A percentile compares a stretch with the other conserved stretches of the same genome.
phyloP scores from a whole-genome alignment of 2,797 vertebrate species.

The Channallabes apus region DNA sequence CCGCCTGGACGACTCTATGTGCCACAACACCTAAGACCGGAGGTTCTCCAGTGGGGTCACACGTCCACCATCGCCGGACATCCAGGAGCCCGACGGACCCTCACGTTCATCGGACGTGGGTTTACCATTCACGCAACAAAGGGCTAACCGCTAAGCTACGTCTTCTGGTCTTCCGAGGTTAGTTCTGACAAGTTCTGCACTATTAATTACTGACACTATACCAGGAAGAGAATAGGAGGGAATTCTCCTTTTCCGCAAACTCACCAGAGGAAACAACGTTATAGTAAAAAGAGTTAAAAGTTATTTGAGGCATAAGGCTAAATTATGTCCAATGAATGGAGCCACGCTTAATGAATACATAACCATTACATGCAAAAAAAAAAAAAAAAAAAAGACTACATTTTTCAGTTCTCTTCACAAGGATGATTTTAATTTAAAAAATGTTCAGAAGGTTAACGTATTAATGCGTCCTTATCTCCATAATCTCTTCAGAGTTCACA shows the following conservation, averaged over 20 bases:
- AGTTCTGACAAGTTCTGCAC: too few species aligned
- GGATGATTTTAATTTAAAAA: slow-evolving; percentile 63
- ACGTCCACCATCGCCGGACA: too few species aligned
- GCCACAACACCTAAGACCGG: too few species aligned
- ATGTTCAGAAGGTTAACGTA: slow-evolving; percentile 68
- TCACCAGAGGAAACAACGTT: neutral
- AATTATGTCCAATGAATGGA: neutral
- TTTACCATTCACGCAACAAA: too few species aligned
- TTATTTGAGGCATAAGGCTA: neutral
- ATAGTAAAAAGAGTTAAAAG: neutral
- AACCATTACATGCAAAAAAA: neutral
- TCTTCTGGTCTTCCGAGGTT: too few species aligned
- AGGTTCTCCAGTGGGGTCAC: too few species aligned
- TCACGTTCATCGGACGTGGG: too few species aligned
- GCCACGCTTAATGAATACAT: neutral
- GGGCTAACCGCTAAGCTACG: too few species aligned
- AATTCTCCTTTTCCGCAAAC: neutral
- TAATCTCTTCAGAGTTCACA: slow-evolving; percentile 73
- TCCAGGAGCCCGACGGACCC: too few species aligned
- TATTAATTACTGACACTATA: neutral
- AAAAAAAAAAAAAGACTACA: slow-evolving; percentile 48
- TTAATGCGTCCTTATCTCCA: slow-evolving; percentile 67
- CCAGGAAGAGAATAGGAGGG: neutral
- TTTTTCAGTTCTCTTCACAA: slow-evolving; percentile 57
- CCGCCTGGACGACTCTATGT: too few species aligned